Conservation (phyloP, 2,888 invertebrate genomes). For the Tachina fera region DNA sequence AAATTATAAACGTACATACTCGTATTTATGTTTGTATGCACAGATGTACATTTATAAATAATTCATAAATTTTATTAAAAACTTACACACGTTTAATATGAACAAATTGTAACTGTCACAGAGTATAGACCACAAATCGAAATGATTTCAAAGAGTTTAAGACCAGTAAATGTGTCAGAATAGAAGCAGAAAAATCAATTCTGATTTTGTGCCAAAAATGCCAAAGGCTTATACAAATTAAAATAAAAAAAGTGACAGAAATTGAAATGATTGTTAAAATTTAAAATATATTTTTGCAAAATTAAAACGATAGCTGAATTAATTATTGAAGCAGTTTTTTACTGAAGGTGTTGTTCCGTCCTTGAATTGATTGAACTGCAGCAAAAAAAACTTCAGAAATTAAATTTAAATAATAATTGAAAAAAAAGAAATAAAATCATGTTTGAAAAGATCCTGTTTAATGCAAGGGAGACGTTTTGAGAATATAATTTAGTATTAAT, state of each 20-base stretch:
- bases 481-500: no score
- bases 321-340: background rate
- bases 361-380: conserved; percentile 19
- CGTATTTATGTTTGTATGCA: no score
- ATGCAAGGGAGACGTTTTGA: background rate
- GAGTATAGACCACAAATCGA: conserved; percentile 59
- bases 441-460: background rate
- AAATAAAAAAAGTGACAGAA: conserved; percentile 19
- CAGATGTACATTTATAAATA: conserved; percentile 42
- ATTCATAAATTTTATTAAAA: conserved; percentile 63
- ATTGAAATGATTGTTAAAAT: conserved; percentile 25
- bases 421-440: background rate
- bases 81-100: conserved; percentile 63
- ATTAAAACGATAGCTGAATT: conserved; percentile 26
- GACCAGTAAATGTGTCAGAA: conserved; percentile 58
- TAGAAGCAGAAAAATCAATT: background rate
- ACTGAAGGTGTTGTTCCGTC: conserved; percentile 1
- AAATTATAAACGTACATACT: background rate
- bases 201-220: conserved; percentile 38
- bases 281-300: conserved; percentile 20
- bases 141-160: conserved; percentile 48
- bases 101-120: conserved; percentile 71
- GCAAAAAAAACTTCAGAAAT: background rate
- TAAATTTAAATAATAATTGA: background rate
- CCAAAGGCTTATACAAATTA: conserved; percentile 1